phyloP scores from a whole-genome alignment of 2,797 vertebrate genomes.

The Semaprochilodus insignis region DNA sequence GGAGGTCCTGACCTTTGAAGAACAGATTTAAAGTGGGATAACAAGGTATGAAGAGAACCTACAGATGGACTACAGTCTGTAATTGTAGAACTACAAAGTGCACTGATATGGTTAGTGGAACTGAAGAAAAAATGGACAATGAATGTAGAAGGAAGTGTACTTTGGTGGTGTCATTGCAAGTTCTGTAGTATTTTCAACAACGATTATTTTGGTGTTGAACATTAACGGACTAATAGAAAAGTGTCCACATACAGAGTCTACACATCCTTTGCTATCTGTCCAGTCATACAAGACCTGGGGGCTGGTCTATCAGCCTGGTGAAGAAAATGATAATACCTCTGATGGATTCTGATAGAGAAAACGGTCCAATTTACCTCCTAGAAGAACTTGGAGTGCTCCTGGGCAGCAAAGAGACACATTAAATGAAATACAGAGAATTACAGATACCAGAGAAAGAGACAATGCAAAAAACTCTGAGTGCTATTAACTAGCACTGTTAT shows the following conservation, averaged over 20 bases:
- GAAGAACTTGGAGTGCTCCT: not conserved
- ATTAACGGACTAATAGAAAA: not conserved
- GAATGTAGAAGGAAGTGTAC: too few relatives aligned
- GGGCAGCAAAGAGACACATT: constrained; percentile 13
- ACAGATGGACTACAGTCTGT: too few relatives aligned
- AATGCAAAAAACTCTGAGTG: constrained; percentile 1
- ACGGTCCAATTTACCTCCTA: not conserved
- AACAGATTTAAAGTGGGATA: too few relatives aligned
- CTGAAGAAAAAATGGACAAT: too few relatives aligned
- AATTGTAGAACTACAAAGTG: too few relatives aligned
- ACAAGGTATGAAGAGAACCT: too few relatives aligned
- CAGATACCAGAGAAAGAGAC: not conserved
- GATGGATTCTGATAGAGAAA: too few relatives aligned
- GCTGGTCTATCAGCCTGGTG: not conserved
- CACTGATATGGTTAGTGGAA: too few relatives aligned
- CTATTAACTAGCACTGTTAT: constrained; percentile 17
- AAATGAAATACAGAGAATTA: constrained; percentile 12
- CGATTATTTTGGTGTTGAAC: not conserved
- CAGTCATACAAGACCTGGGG: not conserved
- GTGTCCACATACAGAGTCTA: not conserved
- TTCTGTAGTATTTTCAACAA: not conserved
- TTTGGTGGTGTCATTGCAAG: not conserved
- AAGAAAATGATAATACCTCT: not conserved
- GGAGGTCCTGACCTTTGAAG: too few relatives aligned
- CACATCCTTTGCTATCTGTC: not conserved